Conservation (phyloP, 2,113 vertebrate species). For the Pagrus major region DNA sequence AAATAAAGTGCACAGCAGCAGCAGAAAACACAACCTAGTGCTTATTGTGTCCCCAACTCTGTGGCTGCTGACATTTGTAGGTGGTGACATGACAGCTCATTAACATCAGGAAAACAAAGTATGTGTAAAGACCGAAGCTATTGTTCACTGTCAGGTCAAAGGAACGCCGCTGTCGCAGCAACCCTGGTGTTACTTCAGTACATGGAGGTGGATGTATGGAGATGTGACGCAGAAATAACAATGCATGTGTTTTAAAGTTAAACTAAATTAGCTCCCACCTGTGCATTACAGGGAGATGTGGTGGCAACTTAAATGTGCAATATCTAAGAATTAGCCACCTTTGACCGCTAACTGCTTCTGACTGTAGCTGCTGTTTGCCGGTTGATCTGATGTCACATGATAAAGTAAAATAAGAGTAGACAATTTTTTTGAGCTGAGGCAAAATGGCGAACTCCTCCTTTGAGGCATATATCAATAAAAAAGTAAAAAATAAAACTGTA, state of each 20-base stretch:
- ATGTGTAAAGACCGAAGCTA: too few relatives aligned
- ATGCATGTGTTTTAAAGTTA: not conserved
- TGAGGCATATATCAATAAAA: too few relatives aligned
- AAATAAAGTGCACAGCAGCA: not conserved
- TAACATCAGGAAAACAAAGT: not conserved
- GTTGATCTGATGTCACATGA: too few relatives aligned
- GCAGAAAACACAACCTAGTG: not conserved
- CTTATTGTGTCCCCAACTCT: not conserved
- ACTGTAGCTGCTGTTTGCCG: too few relatives aligned
- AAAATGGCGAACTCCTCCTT: too few relatives aligned
- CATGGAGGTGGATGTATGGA: not conserved
- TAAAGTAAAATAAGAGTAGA: too few relatives aligned
- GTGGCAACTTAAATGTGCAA: not conserved
- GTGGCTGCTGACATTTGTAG: conserved; percentile 1
- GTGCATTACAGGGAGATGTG: not conserved
- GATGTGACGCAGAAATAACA: not conserved
- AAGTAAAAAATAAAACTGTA: too few relatives aligned
- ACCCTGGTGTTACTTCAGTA: not conserved
- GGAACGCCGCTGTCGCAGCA: not conserved
- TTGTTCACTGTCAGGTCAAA: not conserved
- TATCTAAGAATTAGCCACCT: too few relatives aligned
- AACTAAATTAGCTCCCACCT: not conserved
- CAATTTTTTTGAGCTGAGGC: too few relatives aligned
- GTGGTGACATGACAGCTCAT: not conserved
- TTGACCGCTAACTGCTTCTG: too few relatives aligned